Evolutionary conservation across 1,140 invertebrate species (phyloP).

Genomic region (Sarcophaga bullata): DNA sequence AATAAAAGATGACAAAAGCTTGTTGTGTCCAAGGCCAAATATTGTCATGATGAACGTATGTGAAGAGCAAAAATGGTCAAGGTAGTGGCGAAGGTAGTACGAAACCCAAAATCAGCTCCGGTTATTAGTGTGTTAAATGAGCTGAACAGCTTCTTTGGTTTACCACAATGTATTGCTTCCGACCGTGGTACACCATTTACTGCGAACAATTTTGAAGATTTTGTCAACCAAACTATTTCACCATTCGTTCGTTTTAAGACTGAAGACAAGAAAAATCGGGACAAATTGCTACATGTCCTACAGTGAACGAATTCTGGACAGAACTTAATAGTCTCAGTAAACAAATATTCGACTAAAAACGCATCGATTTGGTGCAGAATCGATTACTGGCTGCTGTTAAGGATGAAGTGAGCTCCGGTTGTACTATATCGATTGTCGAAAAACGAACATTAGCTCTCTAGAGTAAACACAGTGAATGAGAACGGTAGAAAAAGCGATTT

Average conservation of each 20-base stretch:
- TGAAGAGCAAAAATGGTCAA: background rate
- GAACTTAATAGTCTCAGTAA: background rate
- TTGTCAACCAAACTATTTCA: constrained; percentile 43
- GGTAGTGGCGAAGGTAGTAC: background rate
- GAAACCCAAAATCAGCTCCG: background rate
- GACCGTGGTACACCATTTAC: background rate
- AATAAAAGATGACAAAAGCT: background rate
- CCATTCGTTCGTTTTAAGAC: too few relatives aligned
- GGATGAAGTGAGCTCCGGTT: background rate
- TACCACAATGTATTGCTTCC: background rate
- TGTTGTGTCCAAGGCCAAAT: constrained; percentile 32
- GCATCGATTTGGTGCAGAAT: background rate
- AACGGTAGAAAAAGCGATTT: too few relatives aligned
- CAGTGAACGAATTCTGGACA: background rate
- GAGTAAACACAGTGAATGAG: too few relatives aligned
- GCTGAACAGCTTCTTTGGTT: background rate
- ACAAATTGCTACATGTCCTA: background rate
- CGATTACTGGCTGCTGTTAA: background rate
- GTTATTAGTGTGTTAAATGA: background rate
- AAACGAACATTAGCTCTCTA: too few relatives aligned
- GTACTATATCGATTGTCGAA: too few relatives aligned
- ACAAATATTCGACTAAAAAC: background rate
- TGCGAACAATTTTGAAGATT: constrained; percentile 19
- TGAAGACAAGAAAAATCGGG: background rate
- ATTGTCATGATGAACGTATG: background rate